A percentile compares a stretch with the other conserved stretches of the same genome.
phyloP scores from a whole-genome alignment of 2,797 vertebrate genomes.

The Aphelocoma californica region DNA sequence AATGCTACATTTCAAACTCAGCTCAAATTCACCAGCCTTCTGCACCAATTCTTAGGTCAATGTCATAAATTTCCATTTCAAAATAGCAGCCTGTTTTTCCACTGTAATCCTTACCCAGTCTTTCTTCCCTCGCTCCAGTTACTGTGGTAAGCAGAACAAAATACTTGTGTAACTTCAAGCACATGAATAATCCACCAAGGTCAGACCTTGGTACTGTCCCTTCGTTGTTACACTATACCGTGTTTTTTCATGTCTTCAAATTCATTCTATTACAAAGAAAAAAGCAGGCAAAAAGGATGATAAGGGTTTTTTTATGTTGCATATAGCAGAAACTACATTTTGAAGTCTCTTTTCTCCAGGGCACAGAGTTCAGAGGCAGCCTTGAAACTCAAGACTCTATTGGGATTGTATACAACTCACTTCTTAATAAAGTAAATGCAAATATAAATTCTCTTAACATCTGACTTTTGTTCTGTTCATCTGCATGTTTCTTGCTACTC shows the following conservation, averaged over 20 bases:
- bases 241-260: background rate
- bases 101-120: background rate
- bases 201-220: background rate
- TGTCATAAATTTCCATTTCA: constrained; percentile 26
- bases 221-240: background rate
- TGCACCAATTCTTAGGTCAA: constrained; percentile 24
- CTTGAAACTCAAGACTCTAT: background rate
- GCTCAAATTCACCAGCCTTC: background rate
- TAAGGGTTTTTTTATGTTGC: background rate
- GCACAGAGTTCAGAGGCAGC: background rate
- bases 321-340: background rate
- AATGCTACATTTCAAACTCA: constrained; percentile 27
- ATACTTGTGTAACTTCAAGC: background rate
- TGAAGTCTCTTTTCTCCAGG: background rate
- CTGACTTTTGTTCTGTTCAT: background rate
- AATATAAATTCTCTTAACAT: background rate
- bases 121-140: background rate
- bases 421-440: background rate
- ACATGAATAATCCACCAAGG: background rate
- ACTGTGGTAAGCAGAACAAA: background rate
- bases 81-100: background rate
- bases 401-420: background rate
- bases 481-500: background rate
- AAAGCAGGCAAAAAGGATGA: background rate
- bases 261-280: background rate